phyloP scores from a whole-genome alignment of 2,888 invertebrate species.

The Barypeithes pellucidus region DNA sequence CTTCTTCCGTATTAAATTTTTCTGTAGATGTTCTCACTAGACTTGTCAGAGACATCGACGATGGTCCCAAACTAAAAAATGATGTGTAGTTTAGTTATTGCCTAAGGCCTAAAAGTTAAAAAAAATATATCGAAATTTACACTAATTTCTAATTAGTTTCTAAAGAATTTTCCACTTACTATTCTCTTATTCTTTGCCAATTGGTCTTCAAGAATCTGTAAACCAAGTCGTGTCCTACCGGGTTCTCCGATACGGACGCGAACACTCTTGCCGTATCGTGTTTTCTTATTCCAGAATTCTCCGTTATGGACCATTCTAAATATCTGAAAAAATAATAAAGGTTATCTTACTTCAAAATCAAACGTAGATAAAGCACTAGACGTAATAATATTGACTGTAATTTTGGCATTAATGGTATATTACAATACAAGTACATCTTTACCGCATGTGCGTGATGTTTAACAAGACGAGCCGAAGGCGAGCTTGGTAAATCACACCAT shows the following conservation, averaged over 20 bases:
- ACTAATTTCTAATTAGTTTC: too few species aligned
- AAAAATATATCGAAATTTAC: too few species aligned
- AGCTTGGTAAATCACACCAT: too few species aligned
- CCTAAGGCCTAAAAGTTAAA: too few species aligned
- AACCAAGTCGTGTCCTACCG: conserved; percentile 86
- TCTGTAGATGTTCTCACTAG: conserved; percentile 83
- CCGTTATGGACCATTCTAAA: conserved; percentile 82
- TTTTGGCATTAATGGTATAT: too few species aligned
- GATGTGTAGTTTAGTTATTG: too few species aligned
- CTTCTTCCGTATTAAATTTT: conserved; percentile 83
- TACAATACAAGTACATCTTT: too few species aligned
- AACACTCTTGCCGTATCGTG: conserved; percentile 88
- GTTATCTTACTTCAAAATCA: too few species aligned
- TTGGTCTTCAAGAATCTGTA: conserved; percentile 85
- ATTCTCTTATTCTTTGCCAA: conserved; percentile 81
- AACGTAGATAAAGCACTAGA: too few species aligned
- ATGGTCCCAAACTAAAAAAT: conserved; percentile 80
- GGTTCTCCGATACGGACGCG: conserved; percentile 81
- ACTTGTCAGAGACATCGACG: conserved; percentile 79
- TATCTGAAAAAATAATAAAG: conserved; percentile 72
- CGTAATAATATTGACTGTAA: not conserved
- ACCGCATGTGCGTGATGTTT: too few species aligned
- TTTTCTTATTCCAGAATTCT: conserved; percentile 84
- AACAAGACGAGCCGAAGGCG: too few species aligned
- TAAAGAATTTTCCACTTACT: conserved; percentile 76